Conservation (phyloP, 2,888 invertebrate species). For the Protodeltote pygarga region DNA sequence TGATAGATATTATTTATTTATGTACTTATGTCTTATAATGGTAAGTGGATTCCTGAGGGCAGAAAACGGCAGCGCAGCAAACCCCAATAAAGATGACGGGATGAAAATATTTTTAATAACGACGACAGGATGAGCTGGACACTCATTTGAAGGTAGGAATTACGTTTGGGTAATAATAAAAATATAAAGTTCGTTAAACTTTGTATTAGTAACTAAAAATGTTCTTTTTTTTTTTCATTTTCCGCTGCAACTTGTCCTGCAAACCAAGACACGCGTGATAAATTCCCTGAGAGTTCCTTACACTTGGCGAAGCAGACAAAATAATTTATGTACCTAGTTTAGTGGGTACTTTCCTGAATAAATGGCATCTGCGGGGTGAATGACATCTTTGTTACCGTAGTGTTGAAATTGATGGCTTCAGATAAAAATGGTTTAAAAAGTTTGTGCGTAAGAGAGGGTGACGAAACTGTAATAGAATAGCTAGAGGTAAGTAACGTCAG, state of each 20-base stretch:
- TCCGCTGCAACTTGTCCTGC: constrained; percentile 47
- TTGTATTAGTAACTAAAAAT: not conserved
- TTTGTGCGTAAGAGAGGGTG: constrained; percentile 18
- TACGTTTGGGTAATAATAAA: not conserved
- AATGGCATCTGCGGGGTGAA: constrained; percentile 79
- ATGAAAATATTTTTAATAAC: too few relatives aligned
- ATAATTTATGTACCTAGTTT: constrained; percentile 86
- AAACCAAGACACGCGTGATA: constrained; percentile 70
- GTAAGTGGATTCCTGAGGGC: too few relatives aligned
- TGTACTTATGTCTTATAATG: too few relatives aligned
- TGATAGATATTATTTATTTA: too few relatives aligned
- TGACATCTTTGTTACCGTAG: constrained; percentile 79
- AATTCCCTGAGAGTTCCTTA: constrained; percentile 83
- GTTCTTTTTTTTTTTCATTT: not conserved
- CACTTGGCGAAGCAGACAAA: constrained; percentile 84
- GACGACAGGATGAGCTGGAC: too few relatives aligned
- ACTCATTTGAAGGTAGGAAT: too few relatives aligned
- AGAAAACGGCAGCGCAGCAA: too few relatives aligned
- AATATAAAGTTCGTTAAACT: not conserved
- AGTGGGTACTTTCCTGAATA: constrained; percentile 80
- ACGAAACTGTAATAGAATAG: not conserved
- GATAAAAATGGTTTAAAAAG: constrained; percentile 51
- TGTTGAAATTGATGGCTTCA: constrained; percentile 42
- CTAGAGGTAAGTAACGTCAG: too few relatives aligned
- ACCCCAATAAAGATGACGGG: too few relatives aligned